Base-by-base conservation (phyloP, 2,113 vertebrate species). In the Syrmaticus mikado region DNA sequence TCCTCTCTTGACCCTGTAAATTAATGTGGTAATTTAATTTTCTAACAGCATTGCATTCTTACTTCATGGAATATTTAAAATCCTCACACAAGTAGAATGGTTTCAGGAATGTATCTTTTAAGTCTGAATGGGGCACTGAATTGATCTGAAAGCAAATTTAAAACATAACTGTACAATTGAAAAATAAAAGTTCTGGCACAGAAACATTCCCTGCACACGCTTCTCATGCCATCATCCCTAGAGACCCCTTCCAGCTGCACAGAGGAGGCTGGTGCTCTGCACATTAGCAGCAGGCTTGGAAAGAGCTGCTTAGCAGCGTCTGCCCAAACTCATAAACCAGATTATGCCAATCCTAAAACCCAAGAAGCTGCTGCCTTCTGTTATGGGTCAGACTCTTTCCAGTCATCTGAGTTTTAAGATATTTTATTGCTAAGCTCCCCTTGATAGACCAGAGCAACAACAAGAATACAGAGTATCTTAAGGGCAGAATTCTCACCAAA, bases 91-190 rank as follows among this genome's bases (percentile, higher is more conserved):
- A 52, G 43, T 11, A 27, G 60, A 55, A 64, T 7, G 4, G 4
- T 19, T 87, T 68, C 16, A 65, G 5, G 1, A 71, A 27, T 6
- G 1, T 7, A 16, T 66, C n/a, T 82, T 80, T 80, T 7, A 75
- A 46, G 36, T 30, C 19, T 18, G 36, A 22, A 9, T 43, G 5
- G 10, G 4, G 16, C 40, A 45, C 62, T 57, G 14, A 8, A 18
- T 77, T 53, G 17, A 60, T 43, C 50, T 50, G 38, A 87, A 79
- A 58, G 6, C 19, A 82, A 70, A 30, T 58, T 45, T n/a, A 15
- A 83, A 76, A 45, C 0, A 0, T 9, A 75, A 58, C 7, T 0
- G 0, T 17, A 25, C 4, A 36, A 46, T 38, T 71, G 21, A 73
- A 6, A 22, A 64, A 30, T 14, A 34, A 6, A 0, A 15, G 11